A percentile compares a stretch with the other conserved stretches of the same genome.
phyloP scores from a whole-genome alignment of 2,797 vertebrate genomes.

The Brachyalestes nurse region DNA sequence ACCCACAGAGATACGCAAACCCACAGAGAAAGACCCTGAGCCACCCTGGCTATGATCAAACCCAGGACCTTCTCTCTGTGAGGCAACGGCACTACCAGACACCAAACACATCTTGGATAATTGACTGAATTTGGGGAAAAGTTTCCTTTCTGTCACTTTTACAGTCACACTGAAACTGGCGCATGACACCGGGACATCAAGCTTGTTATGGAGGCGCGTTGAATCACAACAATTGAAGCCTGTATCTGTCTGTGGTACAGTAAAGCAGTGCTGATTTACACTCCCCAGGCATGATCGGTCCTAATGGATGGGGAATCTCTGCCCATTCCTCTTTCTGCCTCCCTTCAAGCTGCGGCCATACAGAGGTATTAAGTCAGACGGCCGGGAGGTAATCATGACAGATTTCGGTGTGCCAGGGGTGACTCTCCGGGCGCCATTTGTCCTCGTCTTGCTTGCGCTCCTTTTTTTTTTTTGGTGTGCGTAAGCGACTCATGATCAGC shows the following conservation, averaged over 20 bases:
- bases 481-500: conserved; percentile 56
- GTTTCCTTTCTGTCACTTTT: neutral
- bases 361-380: conserved; percentile 54
- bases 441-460: conserved; percentile 39
- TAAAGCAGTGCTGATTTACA: conserved; percentile 34
- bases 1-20: too few relatives aligned
- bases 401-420: conserved; percentile 48
- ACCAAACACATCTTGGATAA: too few relatives aligned
- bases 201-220: conserved; percentile 22
- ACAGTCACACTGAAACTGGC: neutral
- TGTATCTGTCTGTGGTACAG: neutral
- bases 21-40: too few relatives aligned
- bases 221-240: conserved; percentile 6
- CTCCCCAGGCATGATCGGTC: neutral
- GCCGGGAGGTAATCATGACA: conserved; percentile 50
- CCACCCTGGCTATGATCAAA: too few relatives aligned
- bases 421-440: conserved; percentile 54
- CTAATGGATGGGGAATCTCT: conserved; percentile 36
- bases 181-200: neutral
- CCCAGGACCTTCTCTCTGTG: too few relatives aligned
- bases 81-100: too few relatives aligned
- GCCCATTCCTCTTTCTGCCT: conserved; percentile 13
- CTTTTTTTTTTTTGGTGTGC: conserved; percentile 28
- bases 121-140: too few relatives aligned
- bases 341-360: conserved; percentile 28